These are phyloP conservation scores for Girardia tigrina DNA, from an alignment of 2,888 invertebrate species.

Conservation along the genomic window DNA sequence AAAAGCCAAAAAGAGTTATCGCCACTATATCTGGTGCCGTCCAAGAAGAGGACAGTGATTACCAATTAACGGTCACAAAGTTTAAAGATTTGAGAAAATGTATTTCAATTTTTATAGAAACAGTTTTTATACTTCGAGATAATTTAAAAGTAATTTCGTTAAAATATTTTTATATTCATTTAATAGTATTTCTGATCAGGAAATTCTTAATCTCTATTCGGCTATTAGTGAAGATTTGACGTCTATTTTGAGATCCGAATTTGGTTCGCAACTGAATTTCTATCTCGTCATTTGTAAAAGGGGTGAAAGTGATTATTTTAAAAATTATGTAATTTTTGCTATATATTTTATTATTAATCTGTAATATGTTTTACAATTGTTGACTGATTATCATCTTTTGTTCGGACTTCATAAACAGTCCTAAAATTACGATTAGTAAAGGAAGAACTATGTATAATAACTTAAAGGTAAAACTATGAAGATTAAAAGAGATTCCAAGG, in stretches of 20 bases:
- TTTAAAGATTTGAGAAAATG: slow-evolving; percentile 8
- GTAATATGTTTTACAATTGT: neutral
- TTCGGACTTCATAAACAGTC: too few relatives aligned
- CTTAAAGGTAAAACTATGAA: too few relatives aligned
- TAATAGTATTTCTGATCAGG: too few relatives aligned
- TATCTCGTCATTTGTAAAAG: neutral
- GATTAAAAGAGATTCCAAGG: too few relatives aligned
- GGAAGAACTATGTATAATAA: too few relatives aligned
- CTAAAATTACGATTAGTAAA: too few relatives aligned
- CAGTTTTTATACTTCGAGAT: neutral
- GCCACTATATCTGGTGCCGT: neutral
- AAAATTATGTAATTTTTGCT: neutral
- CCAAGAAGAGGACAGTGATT: neutral
- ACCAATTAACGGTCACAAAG: neutral
- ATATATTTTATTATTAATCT: neutral
- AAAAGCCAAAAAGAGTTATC: slow-evolving; percentile 5
- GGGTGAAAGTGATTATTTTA: neutral
- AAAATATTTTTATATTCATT: too few relatives aligned
- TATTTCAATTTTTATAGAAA: neutral
- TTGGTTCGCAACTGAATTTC: neutral
- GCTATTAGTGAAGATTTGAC: neutral
- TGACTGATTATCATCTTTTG: too few relatives aligned
- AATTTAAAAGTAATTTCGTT: neutral
- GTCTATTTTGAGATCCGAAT: neutral
- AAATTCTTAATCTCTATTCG: neutral